phyloP scores from a whole-genome alignment of 2,888 invertebrate species.

The Euzetes globulus region DNA sequence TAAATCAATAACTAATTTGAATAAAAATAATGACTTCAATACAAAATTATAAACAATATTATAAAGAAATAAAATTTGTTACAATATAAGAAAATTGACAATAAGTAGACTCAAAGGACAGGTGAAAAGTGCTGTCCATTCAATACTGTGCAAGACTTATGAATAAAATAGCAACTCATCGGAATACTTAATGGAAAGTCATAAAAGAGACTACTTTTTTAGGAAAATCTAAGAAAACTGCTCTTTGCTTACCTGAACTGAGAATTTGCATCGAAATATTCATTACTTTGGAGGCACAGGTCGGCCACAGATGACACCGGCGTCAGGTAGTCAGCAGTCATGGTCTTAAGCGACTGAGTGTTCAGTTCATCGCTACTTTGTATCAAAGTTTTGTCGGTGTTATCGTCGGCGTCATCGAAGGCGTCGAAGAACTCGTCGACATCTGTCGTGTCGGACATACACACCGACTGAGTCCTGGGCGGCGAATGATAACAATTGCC shows the following conservation, averaged over 20 bases:
- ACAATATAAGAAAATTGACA: no score
- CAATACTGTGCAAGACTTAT: no score
- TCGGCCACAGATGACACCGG: background rate
- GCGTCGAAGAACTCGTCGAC: slow-evolving; percentile 44
- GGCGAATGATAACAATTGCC: slow-evolving; percentile 36
- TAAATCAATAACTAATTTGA: no score
- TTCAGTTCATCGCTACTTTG: background rate
- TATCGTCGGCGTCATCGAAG: slow-evolving; percentile 42
- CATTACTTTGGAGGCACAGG: background rate
- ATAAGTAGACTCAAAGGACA: no score
- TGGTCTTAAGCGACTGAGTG: background rate
- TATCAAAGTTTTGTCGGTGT: background rate
- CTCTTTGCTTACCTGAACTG: background rate
- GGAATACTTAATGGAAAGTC: no score
- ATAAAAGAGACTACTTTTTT: background rate
- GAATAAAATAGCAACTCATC: no score
- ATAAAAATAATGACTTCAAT: no score
- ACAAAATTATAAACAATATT: no score
- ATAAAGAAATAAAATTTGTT: no score
- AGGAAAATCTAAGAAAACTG: background rate
- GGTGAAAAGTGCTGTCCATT: no score
- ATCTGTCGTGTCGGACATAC: slow-evolving; percentile 42
- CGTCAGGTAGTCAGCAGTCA: background rate
- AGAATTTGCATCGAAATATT: background rate
- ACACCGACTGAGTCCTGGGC: slow-evolving; percentile 39